Conservation (phyloP, 2,797 vertebrate genomes). For the Rousettus madagascariensis region DNA sequence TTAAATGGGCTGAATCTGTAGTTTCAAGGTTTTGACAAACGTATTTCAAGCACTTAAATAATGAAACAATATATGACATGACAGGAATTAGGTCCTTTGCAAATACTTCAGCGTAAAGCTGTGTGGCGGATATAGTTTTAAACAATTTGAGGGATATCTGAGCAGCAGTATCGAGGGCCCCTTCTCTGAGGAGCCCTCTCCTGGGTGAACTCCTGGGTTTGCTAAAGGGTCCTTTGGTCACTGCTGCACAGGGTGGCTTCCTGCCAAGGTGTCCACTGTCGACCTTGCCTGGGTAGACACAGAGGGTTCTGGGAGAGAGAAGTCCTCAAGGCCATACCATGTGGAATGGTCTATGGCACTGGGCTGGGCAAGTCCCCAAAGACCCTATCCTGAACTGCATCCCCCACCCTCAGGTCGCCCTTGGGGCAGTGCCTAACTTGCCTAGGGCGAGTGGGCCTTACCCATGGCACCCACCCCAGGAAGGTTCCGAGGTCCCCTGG, state of each 20-base stretch:
- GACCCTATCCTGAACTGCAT: too few species aligned
- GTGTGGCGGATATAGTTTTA: background rate
- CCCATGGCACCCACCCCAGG: background rate
- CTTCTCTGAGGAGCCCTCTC: background rate
- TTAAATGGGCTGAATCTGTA: background rate
- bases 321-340: background rate
- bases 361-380: background rate
- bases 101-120: background rate
- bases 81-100: background rate
- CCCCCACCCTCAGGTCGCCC: background rate
- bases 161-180: background rate
- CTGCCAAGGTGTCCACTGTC: background rate
- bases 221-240: background rate
- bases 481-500: background rate
- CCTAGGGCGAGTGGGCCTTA: background rate
- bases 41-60: background rate
- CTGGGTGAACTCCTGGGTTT: background rate
- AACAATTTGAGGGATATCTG: background rate
- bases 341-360: background rate
- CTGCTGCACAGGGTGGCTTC: background rate
- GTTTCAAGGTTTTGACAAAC: background rate
- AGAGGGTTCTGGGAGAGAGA: background rate
- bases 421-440: background rate
- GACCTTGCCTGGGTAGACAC: background rate
- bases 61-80: background rate